Evolutionary conservation across 2,113 vertebrate genomes (phyloP), one percentile per base, ranked within the genome.

Genomic region (Nibea albiflora): DNA sequence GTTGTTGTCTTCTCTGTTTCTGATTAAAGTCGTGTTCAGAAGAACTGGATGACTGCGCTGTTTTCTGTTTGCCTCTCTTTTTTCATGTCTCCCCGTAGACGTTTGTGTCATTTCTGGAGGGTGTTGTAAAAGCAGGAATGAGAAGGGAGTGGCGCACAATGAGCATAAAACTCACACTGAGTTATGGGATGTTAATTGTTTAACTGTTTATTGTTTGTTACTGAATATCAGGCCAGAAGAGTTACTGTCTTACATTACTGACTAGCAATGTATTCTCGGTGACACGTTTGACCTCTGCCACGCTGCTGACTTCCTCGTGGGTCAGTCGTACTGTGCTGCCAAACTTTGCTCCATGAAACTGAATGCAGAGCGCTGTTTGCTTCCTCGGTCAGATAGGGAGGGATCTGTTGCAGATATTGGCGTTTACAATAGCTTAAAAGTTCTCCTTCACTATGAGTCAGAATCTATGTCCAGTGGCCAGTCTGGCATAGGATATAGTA

Each of bases 41-140:
- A 76, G 85, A 86, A 62, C 62, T 73, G 84, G 68, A 76, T 69
- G 85, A 63, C 74, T 80, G 71, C 7, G 15, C 81, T 90, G 88
- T 89, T 91, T 90, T 88, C 85, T 87, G 77, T 89, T 92, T 86
- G 70, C 35, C 47, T 84, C 31, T 31, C 87, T 56, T 62, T 84
- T 12, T 44, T 82, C 66, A 65, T 42, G 67, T 73, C 60, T 89
- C 83, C 76, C 85, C 12, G 76, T 15, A 80, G 92, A 87, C 64
- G 1, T 62, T 83, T 74, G 80, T 90, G 81, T 88, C 80, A 88
- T 90, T 84, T 77, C 88, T 86, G 53, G 60, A 81, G 71, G 60
- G 85, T 4, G 83, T 12, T 63, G 78, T 75, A 83, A 88, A 87
- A 70, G 46, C 4, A 4, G 1, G 68, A 85, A 42, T 19, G 80